phyloP scores from a whole-genome alignment of 1,140 invertebrate genomes.

The Ptiloglossa arizonensis region DNA sequence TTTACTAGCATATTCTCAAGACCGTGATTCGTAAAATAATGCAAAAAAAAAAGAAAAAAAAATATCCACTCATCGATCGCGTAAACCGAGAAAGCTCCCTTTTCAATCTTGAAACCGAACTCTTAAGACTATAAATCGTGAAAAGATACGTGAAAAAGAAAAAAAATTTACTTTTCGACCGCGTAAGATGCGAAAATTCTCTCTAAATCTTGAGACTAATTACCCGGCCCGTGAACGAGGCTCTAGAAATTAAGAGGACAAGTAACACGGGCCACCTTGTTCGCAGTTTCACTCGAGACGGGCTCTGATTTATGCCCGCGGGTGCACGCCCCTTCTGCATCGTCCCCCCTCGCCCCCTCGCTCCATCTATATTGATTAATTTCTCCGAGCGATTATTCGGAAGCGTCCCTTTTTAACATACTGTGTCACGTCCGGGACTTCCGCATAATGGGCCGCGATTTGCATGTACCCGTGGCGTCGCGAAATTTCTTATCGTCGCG shows the following conservation, averaged over 20 bases:
- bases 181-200: too few relatives aligned
- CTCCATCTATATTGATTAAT: constrained; percentile 63
- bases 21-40: too few relatives aligned
- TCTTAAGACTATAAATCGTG: too few relatives aligned
- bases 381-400: constrained; percentile 38
- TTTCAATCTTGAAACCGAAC: too few relatives aligned
- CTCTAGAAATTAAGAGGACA: background rate
- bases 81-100: too few relatives aligned
- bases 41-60: too few relatives aligned
- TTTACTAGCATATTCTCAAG: too few relatives aligned
- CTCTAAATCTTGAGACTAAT: background rate
- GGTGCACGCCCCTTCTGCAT: background rate
- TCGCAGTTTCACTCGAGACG: background rate
- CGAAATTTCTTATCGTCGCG: constrained; percentile 54
- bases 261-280: background rate
- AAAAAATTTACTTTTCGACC: too few relatives aligned
- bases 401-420: constrained; percentile 56
- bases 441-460: constrained; percentile 52
- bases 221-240: background rate
- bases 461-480: constrained; percentile 45
- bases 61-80: too few relatives aligned
- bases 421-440: constrained; percentile 50
- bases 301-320: constrained; percentile 17
- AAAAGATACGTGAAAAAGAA: too few relatives aligned
- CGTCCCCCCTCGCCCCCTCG: background rate